Conservation (phyloP, 2,113 vertebrate genomes). For the Cisticola juncidis region DNA sequence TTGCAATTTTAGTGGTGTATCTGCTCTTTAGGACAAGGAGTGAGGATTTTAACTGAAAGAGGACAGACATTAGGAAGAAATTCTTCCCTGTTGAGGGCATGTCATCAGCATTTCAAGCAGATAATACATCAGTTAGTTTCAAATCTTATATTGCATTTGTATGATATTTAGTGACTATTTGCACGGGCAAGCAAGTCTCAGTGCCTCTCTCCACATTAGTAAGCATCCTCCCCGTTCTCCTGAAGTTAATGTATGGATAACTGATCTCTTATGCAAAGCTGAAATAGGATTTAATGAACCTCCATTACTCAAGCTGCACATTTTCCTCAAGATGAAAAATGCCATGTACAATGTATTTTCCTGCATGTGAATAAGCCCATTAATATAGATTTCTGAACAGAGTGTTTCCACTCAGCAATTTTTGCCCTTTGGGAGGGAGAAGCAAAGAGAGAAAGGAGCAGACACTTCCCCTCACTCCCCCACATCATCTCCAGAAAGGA, state of each 20-base stretch:
- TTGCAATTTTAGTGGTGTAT: too few relatives aligned
- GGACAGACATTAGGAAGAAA: background rate
- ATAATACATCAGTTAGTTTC: background rate
- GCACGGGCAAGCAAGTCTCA: background rate
- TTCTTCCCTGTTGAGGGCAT: background rate
- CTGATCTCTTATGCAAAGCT: conserved; percentile 20
- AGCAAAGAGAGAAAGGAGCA: background rate
- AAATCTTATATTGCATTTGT: background rate
- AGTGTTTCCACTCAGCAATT: conserved; percentile 40
- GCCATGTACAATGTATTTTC: conserved; percentile 3
- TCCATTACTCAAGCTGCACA: conserved; percentile 36
- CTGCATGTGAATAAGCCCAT: conserved; percentile 37
- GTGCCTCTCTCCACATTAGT: background rate
- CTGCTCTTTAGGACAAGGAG: background rate
- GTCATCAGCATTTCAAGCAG: background rate
- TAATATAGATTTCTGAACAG: conserved; percentile 40
- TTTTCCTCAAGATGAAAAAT: conserved; percentile 52
- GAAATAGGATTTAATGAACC: conserved; percentile 38
- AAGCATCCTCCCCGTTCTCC: background rate
- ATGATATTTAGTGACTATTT: background rate
- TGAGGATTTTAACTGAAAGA: background rate
- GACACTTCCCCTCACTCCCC: conserved; percentile 21
- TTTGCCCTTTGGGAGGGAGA: conserved; percentile 4
- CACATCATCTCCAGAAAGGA: background rate
- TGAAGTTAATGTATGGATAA: background rate